These are phyloP conservation scores for Syngnathus acus DNA, from an alignment of 2,797 vertebrate species.

Conservation along the genomic window DNA sequence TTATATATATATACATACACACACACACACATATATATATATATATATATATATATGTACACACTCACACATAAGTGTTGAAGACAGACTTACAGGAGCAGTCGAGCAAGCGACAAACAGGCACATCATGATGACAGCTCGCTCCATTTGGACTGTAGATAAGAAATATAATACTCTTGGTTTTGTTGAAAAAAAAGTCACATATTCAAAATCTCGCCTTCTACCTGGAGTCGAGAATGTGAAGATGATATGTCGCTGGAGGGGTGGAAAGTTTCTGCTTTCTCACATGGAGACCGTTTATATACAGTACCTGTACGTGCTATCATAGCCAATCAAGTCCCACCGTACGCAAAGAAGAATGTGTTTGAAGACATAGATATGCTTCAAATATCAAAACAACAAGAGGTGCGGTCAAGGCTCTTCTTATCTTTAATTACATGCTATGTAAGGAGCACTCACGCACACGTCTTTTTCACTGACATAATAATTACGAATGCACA, in stretches of 20 bases:
- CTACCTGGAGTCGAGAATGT: background rate
- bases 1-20: too few species aligned
- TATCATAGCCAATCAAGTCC: constrained; percentile 60
- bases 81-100: constrained; percentile 61
- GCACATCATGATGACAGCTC: constrained; percentile 47
- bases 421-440: constrained; percentile 66
- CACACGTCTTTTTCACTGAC: constrained; percentile 16
- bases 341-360: constrained; percentile 32
- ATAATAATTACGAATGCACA: background rate
- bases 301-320: constrained; percentile 30
- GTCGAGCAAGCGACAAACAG: constrained; percentile 47
- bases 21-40: too few species aligned
- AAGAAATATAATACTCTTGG: background rate
- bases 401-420: too few species aligned
- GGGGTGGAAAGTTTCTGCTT: constrained; percentile 20
- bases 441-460: constrained; percentile 38
- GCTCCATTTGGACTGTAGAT: constrained; percentile 49
- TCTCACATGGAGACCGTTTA: constrained; percentile 48
- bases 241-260: constrained; percentile 9
- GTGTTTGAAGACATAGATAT: constrained; percentile 48
- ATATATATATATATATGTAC: too few species aligned
- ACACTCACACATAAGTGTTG: background rate
- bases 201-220: background rate
- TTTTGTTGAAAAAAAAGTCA: background rate
- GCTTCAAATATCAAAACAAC: constrained; percentile 54